Evolutionary conservation across 53 echinoderm and acorn worm genomes (phyloP), one percentile per base, ranked within the genome.

Genomic region (Antedon mediterranea): DNA sequence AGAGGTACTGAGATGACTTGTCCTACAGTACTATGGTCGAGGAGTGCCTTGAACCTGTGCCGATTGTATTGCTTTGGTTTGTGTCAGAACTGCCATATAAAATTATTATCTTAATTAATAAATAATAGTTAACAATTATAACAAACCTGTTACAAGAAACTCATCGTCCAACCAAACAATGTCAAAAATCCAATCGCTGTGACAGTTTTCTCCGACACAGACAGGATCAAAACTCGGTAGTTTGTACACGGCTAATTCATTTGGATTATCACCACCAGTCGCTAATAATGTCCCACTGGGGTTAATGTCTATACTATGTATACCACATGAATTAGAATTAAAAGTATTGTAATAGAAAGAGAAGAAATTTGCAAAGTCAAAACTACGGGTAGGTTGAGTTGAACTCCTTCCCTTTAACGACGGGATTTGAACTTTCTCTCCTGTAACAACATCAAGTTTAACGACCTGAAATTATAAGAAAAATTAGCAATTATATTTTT

Each of bases 81-180:
- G n/a, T n/a, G n/a, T n/a, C n/a, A n/a, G n/a, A n/a, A n/a, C n/a
- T n/a, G n/a, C n/a, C n/a, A n/a, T n/a, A n/a, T n/a, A n/a, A n/a
- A n/a, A n/a, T n/a, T n/a, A n/a, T n/a, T n/a, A n/a, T n/a, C 15
- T 15, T 57, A 26, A 57, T n/a, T 18, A 57, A 72, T 6, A 18
- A 73, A 73, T 81, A 74, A 26, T 30, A 71, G 71, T 28, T 23
- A 79, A 28, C 29, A 41, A 32, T 20, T 44, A 3, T 80, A 23
- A 43, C 70, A 77, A 77, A 98, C 98, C 98, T 98, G 98, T 93
- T 28, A 86, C 90, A 77, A 98, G 82, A 82, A 86, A 93, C 76
- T 98, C 86, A 77, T 98, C 98, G 71, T 98, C 98, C 34, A 98
- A 82, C 98, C 98, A 98, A 26, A 78, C 82, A 78, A 93, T 88